These are phyloP conservation scores for Rallus limicola DNA, from an alignment of 2,113 vertebrate genomes.

Conservation along the genomic window DNA sequence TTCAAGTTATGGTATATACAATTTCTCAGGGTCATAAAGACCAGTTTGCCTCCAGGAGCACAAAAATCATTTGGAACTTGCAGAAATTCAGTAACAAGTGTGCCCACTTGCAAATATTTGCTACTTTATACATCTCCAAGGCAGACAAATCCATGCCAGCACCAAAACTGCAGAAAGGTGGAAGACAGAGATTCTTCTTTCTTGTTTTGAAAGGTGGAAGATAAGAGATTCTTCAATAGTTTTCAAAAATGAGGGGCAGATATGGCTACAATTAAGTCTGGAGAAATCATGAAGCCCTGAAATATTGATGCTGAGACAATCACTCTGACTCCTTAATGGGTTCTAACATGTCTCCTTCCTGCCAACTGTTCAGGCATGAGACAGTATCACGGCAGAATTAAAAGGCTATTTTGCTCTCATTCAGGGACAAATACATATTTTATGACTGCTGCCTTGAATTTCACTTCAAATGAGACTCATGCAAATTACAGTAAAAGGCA, in stretches of 20 bases:
- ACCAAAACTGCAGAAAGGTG: not conserved
- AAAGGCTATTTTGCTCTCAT: constrained; percentile 60
- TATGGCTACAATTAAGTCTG: constrained; percentile 20
- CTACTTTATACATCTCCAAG: not conserved
- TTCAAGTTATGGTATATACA: not conserved
- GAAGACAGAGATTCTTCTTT: not conserved
- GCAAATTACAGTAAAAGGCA: constrained; percentile 19
- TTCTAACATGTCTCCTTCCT: not conserved
- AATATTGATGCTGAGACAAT: constrained; percentile 52
- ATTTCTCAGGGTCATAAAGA: not conserved
- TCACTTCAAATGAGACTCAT: constrained; percentile 9
- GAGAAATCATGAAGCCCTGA: constrained; percentile 40
- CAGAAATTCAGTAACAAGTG: not conserved
- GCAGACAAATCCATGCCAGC: not conserved
- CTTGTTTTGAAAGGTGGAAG: not conserved
- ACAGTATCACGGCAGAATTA: not conserved
- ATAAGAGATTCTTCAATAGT: not conserved
- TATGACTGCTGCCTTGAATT: constrained; percentile 6
- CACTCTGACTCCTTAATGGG: constrained; percentile 33
- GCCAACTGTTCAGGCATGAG: not conserved
- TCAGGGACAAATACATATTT: constrained; percentile 24
- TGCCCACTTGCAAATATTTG: not conserved
- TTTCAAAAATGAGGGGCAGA: constrained; percentile 18
- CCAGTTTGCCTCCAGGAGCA: not conserved
- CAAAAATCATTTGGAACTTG: not conserved